Evolutionary conservation across 2,888 invertebrate species (phyloP), one percentile per base, ranked within the genome.

Genomic region (Marasmarcha lunaedactyla): DNA sequence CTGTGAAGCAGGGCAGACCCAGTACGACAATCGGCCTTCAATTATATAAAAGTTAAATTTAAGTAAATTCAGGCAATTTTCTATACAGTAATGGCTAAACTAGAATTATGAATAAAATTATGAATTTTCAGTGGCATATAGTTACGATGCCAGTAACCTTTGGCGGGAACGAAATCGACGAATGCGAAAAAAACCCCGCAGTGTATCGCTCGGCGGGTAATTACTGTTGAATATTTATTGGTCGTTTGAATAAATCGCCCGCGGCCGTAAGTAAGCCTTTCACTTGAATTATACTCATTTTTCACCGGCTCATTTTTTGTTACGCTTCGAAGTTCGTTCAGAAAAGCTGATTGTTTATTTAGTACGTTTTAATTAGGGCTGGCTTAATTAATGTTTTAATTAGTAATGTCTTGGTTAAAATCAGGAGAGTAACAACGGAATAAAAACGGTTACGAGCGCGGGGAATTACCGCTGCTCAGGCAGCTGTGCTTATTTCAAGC

Each of bases 221-320:
- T 78, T 78, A 77, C 77, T 78, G 63, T 67, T 79, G 79, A 77
- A 79, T 79, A 79, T 79, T 78, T 78, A 79, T 78, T 74, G 76
- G 74, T 77, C 77, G 73, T 78, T 78, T 76, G 77, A 77, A 77
- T 77, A 78, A 76, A 76, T 73, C 72, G 73, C 70, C 55, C 52
- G 63, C 63, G 62, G 71, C 62, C 59, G 66, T 71, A 71, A n/a
- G n/a, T n/a, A n/a, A 71, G 68, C 71, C 71, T 67, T 68, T 71
- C 68, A 65, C 71, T 71, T 70, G 66, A 63, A 63, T 71, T 66
- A 70, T 67, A 63, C 66, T 64, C 63, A 63, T 71, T 71, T 69
- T 65, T 52, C 49, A 51, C 55, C 51, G 54, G 14, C 51, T 54
- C 59, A 66, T 67, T 63, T 64, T 60, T 52, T 51, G 50, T 55